Percentiles rank a stretch among this genome's conserved stretches.
Conservation (phyloP, 1,140 invertebrate genomes). For the Stegodyphus mimosarum region DNA sequence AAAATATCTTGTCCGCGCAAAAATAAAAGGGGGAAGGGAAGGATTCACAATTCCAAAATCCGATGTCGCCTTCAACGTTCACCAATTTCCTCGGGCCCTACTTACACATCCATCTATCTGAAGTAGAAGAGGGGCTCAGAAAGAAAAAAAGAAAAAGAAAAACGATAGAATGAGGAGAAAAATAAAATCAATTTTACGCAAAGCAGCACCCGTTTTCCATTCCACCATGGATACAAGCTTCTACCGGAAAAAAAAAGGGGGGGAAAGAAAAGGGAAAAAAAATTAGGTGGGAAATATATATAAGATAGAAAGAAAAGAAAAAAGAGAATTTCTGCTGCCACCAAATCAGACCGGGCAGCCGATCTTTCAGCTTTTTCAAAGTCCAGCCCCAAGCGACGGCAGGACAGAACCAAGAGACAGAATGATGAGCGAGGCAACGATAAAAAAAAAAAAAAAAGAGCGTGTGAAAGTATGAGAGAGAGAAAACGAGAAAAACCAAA, state of each 20-base stretch:
- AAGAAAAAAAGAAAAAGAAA: neutral
- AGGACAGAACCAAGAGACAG: slow-evolving; percentile 12
- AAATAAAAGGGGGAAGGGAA: slow-evolving; percentile 1
- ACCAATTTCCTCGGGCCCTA: slow-evolving; percentile 46
- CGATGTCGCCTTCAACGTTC: slow-evolving; percentile 9
- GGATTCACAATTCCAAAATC: slow-evolving; percentile 44
- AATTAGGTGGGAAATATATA: slow-evolving; percentile 25
- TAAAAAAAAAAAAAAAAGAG: neutral
- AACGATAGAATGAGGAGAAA: slow-evolving; percentile 3
- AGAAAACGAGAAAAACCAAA: slow-evolving; percentile 9
- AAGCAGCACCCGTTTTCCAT: slow-evolving; percentile 55
- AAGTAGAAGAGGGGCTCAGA: no score
- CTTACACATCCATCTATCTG: slow-evolving; percentile 43
- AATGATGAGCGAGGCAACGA: slow-evolving; percentile 32
- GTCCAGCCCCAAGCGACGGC: slow-evolving; percentile 19
- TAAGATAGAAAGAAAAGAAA: slow-evolving; percentile 27
- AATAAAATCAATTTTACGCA: slow-evolving; percentile 62
- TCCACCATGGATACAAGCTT: slow-evolving; percentile 31
- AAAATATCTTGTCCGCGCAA: slow-evolving; percentile 17
- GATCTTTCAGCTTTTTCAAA: slow-evolving; percentile 40
- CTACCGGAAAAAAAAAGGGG: neutral
- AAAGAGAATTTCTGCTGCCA: slow-evolving; percentile 31
- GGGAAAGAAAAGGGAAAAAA: neutral
- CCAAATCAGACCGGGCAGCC: slow-evolving; percentile 33
- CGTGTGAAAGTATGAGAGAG: slow-evolving; percentile 3